Percentiles rank a stretch among this genome's conserved stretches.
Conservation (phyloP, 2,797 vertebrate species). For the Catostomus latipinnis region DNA sequence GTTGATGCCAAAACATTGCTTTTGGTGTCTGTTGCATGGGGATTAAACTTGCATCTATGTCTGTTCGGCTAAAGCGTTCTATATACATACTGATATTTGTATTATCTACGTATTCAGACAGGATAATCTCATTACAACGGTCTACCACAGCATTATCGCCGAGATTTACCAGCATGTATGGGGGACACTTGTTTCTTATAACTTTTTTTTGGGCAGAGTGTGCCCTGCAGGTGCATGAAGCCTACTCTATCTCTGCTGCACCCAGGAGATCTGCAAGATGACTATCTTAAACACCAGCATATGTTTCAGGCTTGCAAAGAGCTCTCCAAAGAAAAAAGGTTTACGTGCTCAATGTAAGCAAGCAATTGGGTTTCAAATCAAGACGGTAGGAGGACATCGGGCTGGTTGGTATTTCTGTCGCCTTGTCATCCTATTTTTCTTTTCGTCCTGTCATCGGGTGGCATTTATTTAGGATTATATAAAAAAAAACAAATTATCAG, state of each 20-base stretch:
- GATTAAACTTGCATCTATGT: slow-evolving; percentile 38
- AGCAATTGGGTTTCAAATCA: slow-evolving; percentile 23
- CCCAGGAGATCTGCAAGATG: slow-evolving; percentile 30
- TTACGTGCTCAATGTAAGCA: slow-evolving; percentile 7
- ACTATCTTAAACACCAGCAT: slow-evolving; percentile 54
- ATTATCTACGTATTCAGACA: slow-evolving; percentile 16
- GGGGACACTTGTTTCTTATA: slow-evolving; percentile 38
- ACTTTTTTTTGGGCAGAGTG: neutral
- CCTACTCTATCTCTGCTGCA: slow-evolving; percentile 24
- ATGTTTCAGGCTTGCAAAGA: slow-evolving; percentile 39
- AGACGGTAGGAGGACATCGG: neutral
- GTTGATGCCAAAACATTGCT: slow-evolving; percentile 43
- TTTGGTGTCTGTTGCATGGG: slow-evolving; percentile 56
- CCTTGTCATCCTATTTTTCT: neutral
- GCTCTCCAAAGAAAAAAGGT: slow-evolving; percentile 49
- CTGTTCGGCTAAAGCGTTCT: slow-evolving; percentile 29
- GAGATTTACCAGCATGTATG: slow-evolving; percentile 53
- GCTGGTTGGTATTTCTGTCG: neutral
- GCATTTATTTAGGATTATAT: slow-evolving; percentile 57
- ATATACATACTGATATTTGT: neutral
- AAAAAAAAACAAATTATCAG: neutral
- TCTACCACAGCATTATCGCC: slow-evolving; percentile 36
- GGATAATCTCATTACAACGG: slow-evolving; percentile 30
- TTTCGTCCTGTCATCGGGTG: slow-evolving; percentile 26
- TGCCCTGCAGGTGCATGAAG: slow-evolving; percentile 20